Conservation (phyloP, 2,888 invertebrate genomes). For the Callinectes sapidus region DNA sequence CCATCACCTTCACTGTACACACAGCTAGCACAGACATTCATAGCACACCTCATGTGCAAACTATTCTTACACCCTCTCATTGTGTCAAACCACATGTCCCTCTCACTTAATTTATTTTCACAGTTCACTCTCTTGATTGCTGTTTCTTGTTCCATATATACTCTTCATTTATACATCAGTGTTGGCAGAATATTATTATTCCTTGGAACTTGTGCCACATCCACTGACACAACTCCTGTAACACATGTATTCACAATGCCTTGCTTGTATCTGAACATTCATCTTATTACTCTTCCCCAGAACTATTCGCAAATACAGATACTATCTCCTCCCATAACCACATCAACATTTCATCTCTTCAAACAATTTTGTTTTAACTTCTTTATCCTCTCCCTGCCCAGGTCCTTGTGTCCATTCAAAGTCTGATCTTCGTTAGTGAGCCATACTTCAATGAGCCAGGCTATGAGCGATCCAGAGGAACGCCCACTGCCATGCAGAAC, state of each 20-base stretch:
- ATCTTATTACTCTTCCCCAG: neutral
- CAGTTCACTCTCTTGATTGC: no score
- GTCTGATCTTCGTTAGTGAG: constrained; percentile 92
- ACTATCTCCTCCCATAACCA: no score
- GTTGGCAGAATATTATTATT: no score
- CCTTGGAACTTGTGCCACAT: neutral
- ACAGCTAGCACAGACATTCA: no score
- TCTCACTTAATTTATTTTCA: no score
- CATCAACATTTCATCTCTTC: neutral
- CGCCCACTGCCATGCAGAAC: constrained; percentile 90
- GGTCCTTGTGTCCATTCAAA: constrained; percentile 95
- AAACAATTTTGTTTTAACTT: neutral
- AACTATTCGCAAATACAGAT: neutral
- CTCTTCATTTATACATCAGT: no score
- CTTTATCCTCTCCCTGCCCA: constrained; percentile 74
- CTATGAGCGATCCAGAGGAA: constrained; percentile 92
- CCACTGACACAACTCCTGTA: neutral
- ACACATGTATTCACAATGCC: neutral
- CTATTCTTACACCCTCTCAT: no score
- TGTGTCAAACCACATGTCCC: no score
- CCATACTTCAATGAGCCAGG: constrained; percentile 97
- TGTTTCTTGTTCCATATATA: no score
- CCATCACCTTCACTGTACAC: no score
- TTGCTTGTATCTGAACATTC: neutral
- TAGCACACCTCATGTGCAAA: no score